Conservation (phyloP, 2,888 invertebrate species). For the Pemphredon lugubris region DNA sequence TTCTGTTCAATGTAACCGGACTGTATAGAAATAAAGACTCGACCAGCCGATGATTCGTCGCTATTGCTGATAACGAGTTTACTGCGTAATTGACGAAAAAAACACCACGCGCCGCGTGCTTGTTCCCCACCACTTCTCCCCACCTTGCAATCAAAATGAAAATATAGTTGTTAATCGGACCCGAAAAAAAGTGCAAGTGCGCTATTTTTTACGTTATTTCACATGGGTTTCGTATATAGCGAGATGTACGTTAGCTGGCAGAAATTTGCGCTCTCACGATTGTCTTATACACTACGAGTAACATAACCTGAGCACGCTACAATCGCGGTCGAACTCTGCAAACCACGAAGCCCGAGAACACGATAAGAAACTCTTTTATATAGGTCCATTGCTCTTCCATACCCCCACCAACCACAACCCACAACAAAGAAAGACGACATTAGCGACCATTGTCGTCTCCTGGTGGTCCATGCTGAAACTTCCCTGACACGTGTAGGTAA, state of each 20-base stretch:
- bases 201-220: not conserved
- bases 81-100: conserved; percentile 44
- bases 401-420: not conserved
- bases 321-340: conserved; percentile 18
- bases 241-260: not conserved
- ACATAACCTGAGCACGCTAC: conserved; percentile 37
- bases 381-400: not conserved
- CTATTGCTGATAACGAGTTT: conserved; percentile 18
- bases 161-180: not conserved
- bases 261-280: not conserved
- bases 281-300: conserved; percentile 24
- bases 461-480: not conserved
- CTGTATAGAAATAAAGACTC: not conserved
- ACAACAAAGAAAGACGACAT: not conserved
- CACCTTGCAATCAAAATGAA: not conserved
- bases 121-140: no score
- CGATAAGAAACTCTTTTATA: conserved; percentile 1
- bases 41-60: not conserved
- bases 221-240: not conserved
- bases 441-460: not conserved
- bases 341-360: conserved; percentile 18
- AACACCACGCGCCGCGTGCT: not conserved
- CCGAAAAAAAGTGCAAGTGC: not conserved
- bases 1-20: not conserved
- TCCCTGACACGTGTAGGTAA: no score